Evolutionary conservation across 2,797 vertebrate genomes (phyloP).

Genomic region (Ficedula albicollis): DNA sequence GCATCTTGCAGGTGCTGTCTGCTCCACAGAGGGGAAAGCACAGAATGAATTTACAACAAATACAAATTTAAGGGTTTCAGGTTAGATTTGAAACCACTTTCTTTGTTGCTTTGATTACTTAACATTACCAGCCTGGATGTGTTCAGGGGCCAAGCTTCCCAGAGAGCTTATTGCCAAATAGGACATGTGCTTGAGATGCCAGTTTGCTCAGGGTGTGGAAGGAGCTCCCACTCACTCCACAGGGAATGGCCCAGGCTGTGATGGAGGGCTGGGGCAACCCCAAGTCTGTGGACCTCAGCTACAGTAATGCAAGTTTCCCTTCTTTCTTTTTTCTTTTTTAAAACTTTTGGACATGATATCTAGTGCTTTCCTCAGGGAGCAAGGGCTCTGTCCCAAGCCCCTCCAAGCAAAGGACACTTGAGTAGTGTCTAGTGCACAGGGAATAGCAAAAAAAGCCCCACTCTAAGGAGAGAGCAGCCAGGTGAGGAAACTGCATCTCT

Average conservation of each 20-base stretch:
- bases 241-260: neutral
- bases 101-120: neutral
- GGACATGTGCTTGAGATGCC: neutral
- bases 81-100: neutral
- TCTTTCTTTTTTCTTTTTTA: neutral
- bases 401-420: neutral
- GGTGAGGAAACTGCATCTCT: neutral
- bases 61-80: neutral
- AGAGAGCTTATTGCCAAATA: neutral
- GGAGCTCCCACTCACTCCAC: neutral
- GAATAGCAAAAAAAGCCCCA: neutral
- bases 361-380: neutral
- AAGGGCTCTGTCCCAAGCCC: neutral
- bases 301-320: rapidly evolving
- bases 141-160: neutral
- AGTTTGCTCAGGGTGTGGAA: neutral
- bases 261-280: neutral
- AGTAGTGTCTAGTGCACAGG: neutral
- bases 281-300: neutral
- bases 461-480: neutral
- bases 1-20: neutral
- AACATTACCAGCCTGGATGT: neutral
- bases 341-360: neutral
- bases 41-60: neutral
- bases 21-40: neutral